Evolutionary conservation across 2,797 vertebrate species (phyloP).

Genomic region (Xerus rutilus): DNA sequence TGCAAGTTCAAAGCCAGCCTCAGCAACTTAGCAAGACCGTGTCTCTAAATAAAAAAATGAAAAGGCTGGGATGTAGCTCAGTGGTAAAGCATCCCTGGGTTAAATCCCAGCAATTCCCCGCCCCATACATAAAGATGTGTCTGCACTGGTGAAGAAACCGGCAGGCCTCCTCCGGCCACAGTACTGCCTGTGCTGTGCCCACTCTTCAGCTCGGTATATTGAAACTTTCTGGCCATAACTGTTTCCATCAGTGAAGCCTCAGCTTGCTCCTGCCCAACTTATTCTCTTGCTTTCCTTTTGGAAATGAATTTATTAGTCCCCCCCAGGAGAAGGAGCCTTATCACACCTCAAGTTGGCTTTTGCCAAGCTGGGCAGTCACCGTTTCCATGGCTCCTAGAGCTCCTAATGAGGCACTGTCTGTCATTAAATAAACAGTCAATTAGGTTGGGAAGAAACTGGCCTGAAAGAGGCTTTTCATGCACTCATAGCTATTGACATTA

Average conservation of each 20-base stretch:
- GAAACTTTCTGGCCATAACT: neutral
- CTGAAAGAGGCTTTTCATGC: neutral
- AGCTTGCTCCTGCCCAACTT: neutral
- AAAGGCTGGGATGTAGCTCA: too few relatives aligned
- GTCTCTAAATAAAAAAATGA: too few relatives aligned
- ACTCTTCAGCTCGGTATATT: neutral
- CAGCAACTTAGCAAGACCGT: too few relatives aligned
- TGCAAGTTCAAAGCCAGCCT: too few relatives aligned
- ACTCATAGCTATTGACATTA: neutral
- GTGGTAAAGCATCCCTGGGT: too few relatives aligned
- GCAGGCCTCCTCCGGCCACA: neutral
- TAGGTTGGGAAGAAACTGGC: neutral
- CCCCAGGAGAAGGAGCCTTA: neutral
- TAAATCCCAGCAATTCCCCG: too few relatives aligned
- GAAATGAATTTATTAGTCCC: neutral
- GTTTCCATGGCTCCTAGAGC: neutral
- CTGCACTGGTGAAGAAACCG: neutral
- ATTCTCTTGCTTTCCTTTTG: neutral
- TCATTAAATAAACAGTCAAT: conserved; percentile 16
- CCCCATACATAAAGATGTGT: too few relatives aligned
- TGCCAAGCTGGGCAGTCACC: neutral
- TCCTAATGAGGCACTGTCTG: neutral
- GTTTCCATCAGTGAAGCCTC: neutral
- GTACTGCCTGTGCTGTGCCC: neutral
- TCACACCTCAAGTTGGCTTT: neutral